These are phyloP conservation scores for Myrmophylax atrothorax DNA, from an alignment of 2,113 vertebrate genomes.

Conservation along the genomic window DNA sequence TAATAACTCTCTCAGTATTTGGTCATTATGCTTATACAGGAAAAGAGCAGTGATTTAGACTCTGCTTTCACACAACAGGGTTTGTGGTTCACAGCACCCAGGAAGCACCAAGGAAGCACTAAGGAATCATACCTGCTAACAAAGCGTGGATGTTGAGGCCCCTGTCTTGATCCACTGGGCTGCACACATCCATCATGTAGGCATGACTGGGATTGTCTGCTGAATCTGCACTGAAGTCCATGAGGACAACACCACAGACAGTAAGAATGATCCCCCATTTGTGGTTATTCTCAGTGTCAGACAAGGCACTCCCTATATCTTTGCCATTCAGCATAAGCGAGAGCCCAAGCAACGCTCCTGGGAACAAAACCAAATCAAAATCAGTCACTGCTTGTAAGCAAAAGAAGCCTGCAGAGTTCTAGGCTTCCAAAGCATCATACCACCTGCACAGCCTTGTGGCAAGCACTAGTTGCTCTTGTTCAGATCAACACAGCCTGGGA, in stretches of 20 bases:
- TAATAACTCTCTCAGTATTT: neutral
- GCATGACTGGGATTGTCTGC: constrained; percentile 96
- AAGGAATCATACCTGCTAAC: constrained; percentile 83
- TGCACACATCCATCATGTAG: constrained; percentile 99
- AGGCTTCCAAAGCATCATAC: neutral
- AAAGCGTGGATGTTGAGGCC: constrained; percentile 95
- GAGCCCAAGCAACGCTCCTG: constrained; percentile 90
- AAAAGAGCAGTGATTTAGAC: neutral
- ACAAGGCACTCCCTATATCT: constrained; percentile 85
- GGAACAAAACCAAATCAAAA: neutral
- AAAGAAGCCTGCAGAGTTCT: neutral
- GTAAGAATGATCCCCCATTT: constrained; percentile 94
- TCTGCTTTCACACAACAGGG: neutral
- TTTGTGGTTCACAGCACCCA: neutral
- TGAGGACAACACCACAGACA: constrained; percentile 91
- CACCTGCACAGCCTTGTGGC: neutral
- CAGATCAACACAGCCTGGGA: neutral
- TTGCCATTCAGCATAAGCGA: constrained; percentile 90
- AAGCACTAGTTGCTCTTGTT: neutral
- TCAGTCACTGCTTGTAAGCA: neutral
- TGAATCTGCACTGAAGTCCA: constrained; percentile 98
- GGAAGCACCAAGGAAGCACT: constrained; percentile 11
- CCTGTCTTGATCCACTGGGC: constrained; percentile 92
- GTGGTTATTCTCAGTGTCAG: constrained; percentile 86
- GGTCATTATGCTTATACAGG: neutral